Evolutionary conservation across 2,113 vertebrate species (phyloP), one percentile per base, ranked within the genome.

Genomic region (Prionailurus bengalensis): DNA sequence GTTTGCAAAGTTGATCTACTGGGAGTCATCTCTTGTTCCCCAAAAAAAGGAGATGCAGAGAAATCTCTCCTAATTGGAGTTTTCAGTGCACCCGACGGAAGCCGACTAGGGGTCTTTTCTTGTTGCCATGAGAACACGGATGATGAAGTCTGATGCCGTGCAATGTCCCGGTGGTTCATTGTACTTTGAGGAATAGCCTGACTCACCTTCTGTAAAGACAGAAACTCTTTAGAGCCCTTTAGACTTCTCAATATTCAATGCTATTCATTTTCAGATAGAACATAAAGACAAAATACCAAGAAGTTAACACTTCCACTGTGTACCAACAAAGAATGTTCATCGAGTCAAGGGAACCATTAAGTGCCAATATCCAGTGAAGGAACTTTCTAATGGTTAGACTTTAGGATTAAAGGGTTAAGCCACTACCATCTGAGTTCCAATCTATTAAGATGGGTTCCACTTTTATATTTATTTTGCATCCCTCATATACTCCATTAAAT

Each of bases 61-160:
- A 97, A 99, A 87, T 98, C 98, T 98, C 98, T 99, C 98, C 98
- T 99, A 29, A 98, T 85, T 7, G 99, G 99, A 1, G 99, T 99
- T 97, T 99, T 99, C 81, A 98, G 98, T 70, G 82, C 96, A 96
- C 78, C 98, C n/a, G 98, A 98, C 63, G 98, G 98, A 74, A 98
- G 97, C 9, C 96, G 98, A 58, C 96, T 97, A 36, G 99, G 98
- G 15, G 98, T 98, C 79, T 99, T 98, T 68, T 99, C 99, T 95
- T 99, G 99, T 96, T 99, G 99, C 99, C 99, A 99, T 16, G 99
- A 99, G 98, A 99, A 99, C 90, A 99, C 99, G 0, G 99, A 99
- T 0, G 99, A 99, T 7, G 99, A 99, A 65, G 99, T 93, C 95
- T 99, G 99, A 88, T 99, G 99, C 3, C 99, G 98, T 51, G 99